These are phyloP conservation scores for Spea hammondii DNA, from an alignment of 2,797 vertebrate genomes.

Conservation along the genomic window DNA sequence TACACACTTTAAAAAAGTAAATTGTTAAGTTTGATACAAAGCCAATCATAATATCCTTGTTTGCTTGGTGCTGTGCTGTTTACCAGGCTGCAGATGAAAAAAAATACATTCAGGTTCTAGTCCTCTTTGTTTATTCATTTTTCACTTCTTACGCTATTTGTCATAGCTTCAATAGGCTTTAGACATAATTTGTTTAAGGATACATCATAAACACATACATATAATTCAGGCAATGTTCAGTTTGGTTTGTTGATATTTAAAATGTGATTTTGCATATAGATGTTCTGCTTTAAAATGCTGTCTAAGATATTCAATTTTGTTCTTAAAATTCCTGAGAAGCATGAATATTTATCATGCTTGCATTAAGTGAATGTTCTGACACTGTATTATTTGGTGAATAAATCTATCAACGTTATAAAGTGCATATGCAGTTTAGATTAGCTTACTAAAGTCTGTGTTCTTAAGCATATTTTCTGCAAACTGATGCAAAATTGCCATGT, in stretches of 20 bases:
- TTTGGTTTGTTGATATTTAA: constrained; percentile 11
- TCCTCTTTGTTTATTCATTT: too few relatives aligned
- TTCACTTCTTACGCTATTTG: too few relatives aligned
- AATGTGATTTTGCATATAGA: constrained; percentile 28
- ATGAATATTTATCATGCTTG: constrained; percentile 19
- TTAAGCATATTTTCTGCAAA: constrained; percentile 35
- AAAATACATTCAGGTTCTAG: too few relatives aligned
- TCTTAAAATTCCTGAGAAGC: constrained; percentile 9
- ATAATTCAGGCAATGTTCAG: not conserved
- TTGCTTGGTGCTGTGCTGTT: too few relatives aligned
- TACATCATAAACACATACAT: not conserved
- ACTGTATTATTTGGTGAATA: constrained; percentile 29
- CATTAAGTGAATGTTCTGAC: constrained; percentile 25
- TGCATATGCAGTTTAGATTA: constrained; percentile 39
- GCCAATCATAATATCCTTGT: too few relatives aligned
- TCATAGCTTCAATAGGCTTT: constrained; percentile 4
- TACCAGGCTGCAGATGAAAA: too few relatives aligned
- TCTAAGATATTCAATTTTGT: constrained; percentile 19
- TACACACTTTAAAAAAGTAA: too few relatives aligned
- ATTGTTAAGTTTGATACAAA: too few relatives aligned
- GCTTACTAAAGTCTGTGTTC: constrained; percentile 24
- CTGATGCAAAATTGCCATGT: constrained; percentile 35
- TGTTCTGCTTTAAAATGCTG: constrained; percentile 7
- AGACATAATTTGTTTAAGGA: constrained; percentile 30
- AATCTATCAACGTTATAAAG: constrained; percentile 16